Conservation (phyloP, 2,113 vertebrate species). For the Phasianus colchicus region DNA sequence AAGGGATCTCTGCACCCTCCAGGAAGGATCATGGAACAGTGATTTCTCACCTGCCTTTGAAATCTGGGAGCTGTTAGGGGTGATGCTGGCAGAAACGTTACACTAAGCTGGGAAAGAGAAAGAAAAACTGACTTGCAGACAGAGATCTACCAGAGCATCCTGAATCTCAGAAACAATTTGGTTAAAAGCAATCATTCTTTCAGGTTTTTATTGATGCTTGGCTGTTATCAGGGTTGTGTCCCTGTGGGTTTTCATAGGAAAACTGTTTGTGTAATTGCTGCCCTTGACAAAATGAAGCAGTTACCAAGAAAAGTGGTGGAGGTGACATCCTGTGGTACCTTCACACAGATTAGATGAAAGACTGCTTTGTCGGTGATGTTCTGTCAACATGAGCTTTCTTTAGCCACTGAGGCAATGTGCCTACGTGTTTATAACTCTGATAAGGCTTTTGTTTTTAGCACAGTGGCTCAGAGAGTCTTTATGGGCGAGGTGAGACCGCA, state of each 20-base stretch:
- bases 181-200: background rate
- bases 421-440: rapidly evolving
- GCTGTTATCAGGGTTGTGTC: background rate
- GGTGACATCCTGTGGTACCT: background rate
- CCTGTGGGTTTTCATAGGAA: background rate
- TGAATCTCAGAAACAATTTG: background rate
- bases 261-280: background rate
- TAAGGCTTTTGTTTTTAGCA: background rate
- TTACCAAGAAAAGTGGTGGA: background rate
- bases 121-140: background rate
- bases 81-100: background rate
- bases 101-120: background rate
- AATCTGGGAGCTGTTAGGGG: background rate
- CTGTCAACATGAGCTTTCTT: background rate
- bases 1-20: background rate
- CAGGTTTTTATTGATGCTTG: background rate
- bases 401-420: background rate
- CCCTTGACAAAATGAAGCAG: background rate
- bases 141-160: background rate
- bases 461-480: background rate
- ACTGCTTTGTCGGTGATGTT: background rate
- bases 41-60: background rate
- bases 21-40: background rate
- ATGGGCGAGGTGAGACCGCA: background rate
- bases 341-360: background rate